These are phyloP conservation scores for Samia ricini DNA, from an alignment of 1,140 invertebrate genomes.

Conservation along the genomic window DNA sequence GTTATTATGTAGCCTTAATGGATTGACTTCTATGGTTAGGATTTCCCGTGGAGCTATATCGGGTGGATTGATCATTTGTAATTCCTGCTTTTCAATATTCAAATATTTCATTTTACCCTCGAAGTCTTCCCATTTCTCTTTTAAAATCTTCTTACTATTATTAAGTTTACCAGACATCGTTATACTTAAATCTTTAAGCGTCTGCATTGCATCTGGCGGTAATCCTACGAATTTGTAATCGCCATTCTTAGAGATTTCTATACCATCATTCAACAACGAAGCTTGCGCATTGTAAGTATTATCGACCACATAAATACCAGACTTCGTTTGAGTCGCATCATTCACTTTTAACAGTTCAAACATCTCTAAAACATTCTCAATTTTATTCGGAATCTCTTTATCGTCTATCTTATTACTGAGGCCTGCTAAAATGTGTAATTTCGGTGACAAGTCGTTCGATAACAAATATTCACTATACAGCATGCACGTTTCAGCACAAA, in stretches of 20 bases:
- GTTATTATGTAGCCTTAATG: conserved; percentile 33
- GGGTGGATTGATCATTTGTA: conserved; percentile 23
- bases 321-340: conserved; percentile 69
- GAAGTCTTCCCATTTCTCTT: conserved; percentile 72
- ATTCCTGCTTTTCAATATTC: conserved; percentile 40
- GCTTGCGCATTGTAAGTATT: conserved; percentile 71
- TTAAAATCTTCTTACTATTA: conserved; percentile 73
- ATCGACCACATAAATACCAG: conserved; percentile 76
- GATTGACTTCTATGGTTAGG: conserved; percentile 27
- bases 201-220: conserved; percentile 67
- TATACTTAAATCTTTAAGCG: conserved; percentile 73
- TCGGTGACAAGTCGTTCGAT: conserved; percentile 45
- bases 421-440: conserved; percentile 69
- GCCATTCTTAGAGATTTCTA: conserved; percentile 37
- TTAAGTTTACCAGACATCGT: conserved; percentile 74
- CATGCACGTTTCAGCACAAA: conserved; percentile 73
- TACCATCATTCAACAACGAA: conserved; percentile 48
- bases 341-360: conserved; percentile 61
- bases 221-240: conserved; percentile 54
- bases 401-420: conserved; percentile 65
- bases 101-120: conserved; percentile 69
- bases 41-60: conserved; percentile 34
- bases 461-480: conserved; percentile 63
- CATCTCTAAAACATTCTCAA: conserved; percentile 58
- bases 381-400: conserved; percentile 40